A percentile compares a stretch with the other conserved stretches of the same genome.
Conservation (phyloP, 2,113 vertebrate species). For the Charadrius vociferus region DNA sequence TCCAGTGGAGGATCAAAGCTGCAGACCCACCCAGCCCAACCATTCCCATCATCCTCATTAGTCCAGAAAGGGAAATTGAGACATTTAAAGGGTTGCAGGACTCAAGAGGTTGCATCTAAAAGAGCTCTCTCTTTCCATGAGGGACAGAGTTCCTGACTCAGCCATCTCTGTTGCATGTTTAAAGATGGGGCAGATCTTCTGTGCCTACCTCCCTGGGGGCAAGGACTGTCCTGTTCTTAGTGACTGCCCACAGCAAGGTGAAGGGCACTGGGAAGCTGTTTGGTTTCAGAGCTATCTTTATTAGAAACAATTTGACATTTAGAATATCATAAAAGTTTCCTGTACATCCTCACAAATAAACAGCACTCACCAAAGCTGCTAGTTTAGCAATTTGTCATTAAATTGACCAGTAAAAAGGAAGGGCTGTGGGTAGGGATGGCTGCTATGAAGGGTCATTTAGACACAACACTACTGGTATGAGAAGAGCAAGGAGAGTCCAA, state of each 20-base stretch:
- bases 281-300: not conserved
- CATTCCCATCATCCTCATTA: not conserved
- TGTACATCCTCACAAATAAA: not conserved
- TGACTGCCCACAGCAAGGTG: not conserved
- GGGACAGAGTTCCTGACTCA: not conserved
- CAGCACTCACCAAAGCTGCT: not conserved
- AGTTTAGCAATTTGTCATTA: not conserved
- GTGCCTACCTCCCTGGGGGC: not conserved
- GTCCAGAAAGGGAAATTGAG: not conserved
- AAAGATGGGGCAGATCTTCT: not conserved
- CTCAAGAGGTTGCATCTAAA: not conserved
- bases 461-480: not conserved
- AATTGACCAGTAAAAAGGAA: not conserved
- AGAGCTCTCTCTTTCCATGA: not conserved
- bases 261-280: not conserved
- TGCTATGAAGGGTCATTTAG: not conserved
- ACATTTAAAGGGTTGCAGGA: conserved; percentile 6
- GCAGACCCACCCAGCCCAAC: not conserved
- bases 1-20: conserved; percentile 35
- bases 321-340: not conserved
- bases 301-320: not conserved
- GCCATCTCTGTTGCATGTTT: not conserved
- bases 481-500: not conserved
- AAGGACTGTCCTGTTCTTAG: not conserved
- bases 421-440: not conserved